Evolutionary conservation across 2,113 vertebrate genomes (phyloP), one percentile per base, ranked within the genome.

Genomic region (Marmota monax): DNA sequence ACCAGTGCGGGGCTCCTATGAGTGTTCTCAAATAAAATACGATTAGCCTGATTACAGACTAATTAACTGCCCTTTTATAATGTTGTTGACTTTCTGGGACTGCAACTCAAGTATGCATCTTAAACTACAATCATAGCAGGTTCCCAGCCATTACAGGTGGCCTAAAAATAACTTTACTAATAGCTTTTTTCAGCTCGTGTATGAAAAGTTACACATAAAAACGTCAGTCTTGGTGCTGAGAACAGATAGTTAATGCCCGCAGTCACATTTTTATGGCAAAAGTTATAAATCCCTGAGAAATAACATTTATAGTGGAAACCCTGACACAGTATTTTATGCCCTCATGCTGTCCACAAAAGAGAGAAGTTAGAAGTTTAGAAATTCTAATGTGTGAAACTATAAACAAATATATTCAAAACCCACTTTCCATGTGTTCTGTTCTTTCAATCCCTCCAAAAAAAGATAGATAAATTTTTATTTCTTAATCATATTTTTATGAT

Each of bases 301-400:
- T 79, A 97, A n/a, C 56, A 58, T 98, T 98, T 98, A 98, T 77
- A 98, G 97, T 98, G 98, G 97, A 98, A 98, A 98, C 77, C 96
- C 84, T 98, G 98, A 98, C 96, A 96, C 92, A 95, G 77, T 58
- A 96, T 96, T 97, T 97, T 97, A 90, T 96, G 96, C 56, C 73
- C 96, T 92, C 96, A 39, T 39, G 53, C 48, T 83, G 83, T 98
- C 96, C 97, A 96, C 97, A 73, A 90, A 97, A 93, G 92, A 93
- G 58, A 98, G 92, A 91, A 84, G 95, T 97, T 88, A 96, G 93
- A 84, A 96, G 96, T 97, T 97, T 96, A 94, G 93, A 88, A 83
- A 48, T 45, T 48, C 65, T 84, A 76, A 32, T 34, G 23, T 96
- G 94, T 10, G 45, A 53, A 78, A n/a, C 53, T 80, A 45, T 53